These are phyloP conservation scores for Sarcophaga subvicina DNA, from an alignment of 2,888 invertebrate genomes.

Conservation along the genomic window DNA sequence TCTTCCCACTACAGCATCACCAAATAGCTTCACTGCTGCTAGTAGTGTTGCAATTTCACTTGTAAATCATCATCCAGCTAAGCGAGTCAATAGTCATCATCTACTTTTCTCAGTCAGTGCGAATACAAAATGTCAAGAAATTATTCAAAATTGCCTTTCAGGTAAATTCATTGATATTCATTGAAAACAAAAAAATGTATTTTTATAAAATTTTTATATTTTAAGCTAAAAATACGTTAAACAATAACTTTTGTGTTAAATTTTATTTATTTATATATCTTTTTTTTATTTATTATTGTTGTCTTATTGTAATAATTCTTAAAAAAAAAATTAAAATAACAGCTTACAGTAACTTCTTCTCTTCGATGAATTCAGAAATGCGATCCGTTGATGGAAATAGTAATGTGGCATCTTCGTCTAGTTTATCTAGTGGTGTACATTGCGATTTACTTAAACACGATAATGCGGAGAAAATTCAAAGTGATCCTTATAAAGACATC, in stretches of 20 bases:
- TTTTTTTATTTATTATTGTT: conserved; percentile 11
- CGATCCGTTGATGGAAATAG: conserved; percentile 72
- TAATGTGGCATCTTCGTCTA: conserved; percentile 65
- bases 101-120: conserved; percentile 89
- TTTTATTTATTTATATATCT: conserved; percentile 25
- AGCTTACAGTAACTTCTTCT: conserved; percentile 80
- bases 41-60: conserved; percentile 75
- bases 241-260: neutral
- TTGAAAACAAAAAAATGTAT: neutral
- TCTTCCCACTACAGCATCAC: conserved; percentile 57
- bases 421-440: conserved; percentile 73
- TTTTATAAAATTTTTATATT: neutral
- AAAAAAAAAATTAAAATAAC: conserved; percentile 12
- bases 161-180: conserved; percentile 73
- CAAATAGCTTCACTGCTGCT: conserved; percentile 59
- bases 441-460: conserved; percentile 71
- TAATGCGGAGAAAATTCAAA: conserved; percentile 72
- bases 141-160: conserved; percentile 86
- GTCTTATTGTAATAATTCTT: conserved; percentile 28
- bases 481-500: conserved; percentile 72
- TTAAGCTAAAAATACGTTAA: neutral
- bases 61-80: conserved; percentile 85
- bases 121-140: conserved; percentile 88
- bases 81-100: conserved; percentile 88
- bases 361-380: conserved; percentile 76